Evolutionary conservation across 2,113 vertebrate species (phyloP), one percentile per base, ranked within the genome.

Genomic region (Pelmatolapia mariae): DNA sequence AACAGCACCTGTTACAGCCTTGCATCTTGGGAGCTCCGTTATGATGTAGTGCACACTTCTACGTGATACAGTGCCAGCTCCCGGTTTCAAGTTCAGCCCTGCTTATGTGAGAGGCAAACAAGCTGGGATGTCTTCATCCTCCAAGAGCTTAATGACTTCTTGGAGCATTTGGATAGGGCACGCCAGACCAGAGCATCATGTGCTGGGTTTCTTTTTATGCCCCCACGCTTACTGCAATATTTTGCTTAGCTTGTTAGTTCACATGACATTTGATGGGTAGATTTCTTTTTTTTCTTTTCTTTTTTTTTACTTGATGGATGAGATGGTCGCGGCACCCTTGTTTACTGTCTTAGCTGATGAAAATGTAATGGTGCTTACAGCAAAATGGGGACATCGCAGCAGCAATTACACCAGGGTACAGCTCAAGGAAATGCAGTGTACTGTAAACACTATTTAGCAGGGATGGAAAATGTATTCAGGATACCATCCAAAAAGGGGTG

Each of bases 1-100:
- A 96, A 96, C 89, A 90, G 89, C 95, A 96, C 95, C 94, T 96
- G 95, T 91, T 95, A 91, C 88, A 82, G 87, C 84, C 89, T 95
- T 81, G 29, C 78, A 81, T 92, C 92, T 84, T n/a, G 81, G 94
- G 83, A 91, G 91, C 89, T n/a, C 85, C 47, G 78, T 90, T 68
- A 66, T 91, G 93, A 93, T 91, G 91, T 82, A 88, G 87, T 71
- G 87, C 80, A 59, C 91, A 89, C 88, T 81, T 53, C 84, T 29
- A 83, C 82, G 1, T 81, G 89, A 91, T 88, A 61, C 81, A 54
- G 54, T 79, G 93, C 91, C 89, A 90, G 88, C 86, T 88, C 68
- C 80, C 71, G 13, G 71, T 89, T 85, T 89, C 81, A 57, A 82
- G 66, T 82, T 85, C 84, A 85, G 78, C 86, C 82, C 81, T 7